Evolutionary conservation across 1,140 invertebrate genomes (phyloP).

Genomic region (Brachionus sp.): DNA sequence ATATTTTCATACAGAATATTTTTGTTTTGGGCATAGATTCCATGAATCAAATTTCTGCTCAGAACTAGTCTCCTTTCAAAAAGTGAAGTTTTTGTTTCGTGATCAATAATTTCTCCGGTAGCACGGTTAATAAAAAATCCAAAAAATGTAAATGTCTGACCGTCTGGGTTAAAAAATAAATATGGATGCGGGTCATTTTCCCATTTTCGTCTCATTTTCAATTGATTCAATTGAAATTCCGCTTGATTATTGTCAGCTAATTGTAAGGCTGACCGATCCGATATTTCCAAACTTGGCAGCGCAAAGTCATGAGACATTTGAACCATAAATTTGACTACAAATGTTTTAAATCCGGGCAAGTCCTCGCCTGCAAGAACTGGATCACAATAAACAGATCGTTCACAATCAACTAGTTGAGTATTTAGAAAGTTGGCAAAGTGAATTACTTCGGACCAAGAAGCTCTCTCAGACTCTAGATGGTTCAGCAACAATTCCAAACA

Average conservation of each 20-base stretch:
- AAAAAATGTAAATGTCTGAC: slow-evolving; percentile 44
- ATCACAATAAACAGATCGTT: slow-evolving; percentile 52
- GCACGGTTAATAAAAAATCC: not conserved
- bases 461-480: slow-evolving; percentile 53
- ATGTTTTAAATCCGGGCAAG: slow-evolving; percentile 47
- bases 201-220: slow-evolving; percentile 40
- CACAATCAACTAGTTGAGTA: slow-evolving; percentile 53
- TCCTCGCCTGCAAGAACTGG: slow-evolving; percentile 48
- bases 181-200: slow-evolving; percentile 41
- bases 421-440: slow-evolving; percentile 56
- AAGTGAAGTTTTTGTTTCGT: not conserved
- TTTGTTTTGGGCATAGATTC: not conserved
- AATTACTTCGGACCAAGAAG: slow-evolving; percentile 55
- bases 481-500: slow-evolving; percentile 48
- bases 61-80: not conserved
- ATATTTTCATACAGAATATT: slow-evolving; percentile 10
- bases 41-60: not conserved
- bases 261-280: slow-evolving; percentile 18
- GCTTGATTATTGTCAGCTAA: not conserved
- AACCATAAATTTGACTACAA: slow-evolving; percentile 30
- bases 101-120: not conserved
- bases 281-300: slow-evolving; percentile 22
- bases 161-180: slow-evolving; percentile 41
- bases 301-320: slow-evolving; percentile 39
- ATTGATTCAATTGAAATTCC: slow-evolving; percentile 32